Percentiles rank a stretch among this genome's conserved stretches.
These are phyloP conservation scores for Habrosyne pyritoides DNA, from an alignment of 2,888 invertebrate species.

Conservation along the genomic window DNA sequence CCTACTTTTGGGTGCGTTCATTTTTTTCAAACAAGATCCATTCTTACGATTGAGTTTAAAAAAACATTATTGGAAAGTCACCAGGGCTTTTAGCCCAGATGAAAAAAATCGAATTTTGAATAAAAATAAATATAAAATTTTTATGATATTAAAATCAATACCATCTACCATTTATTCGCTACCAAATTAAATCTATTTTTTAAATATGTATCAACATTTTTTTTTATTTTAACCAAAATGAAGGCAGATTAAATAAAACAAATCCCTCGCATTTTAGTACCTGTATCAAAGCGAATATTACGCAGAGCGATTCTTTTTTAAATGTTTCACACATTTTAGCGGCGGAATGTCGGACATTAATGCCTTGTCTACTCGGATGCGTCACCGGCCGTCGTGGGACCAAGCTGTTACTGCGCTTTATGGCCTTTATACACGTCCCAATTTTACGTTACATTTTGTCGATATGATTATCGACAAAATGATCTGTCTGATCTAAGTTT, in stretches of 20 bases:
- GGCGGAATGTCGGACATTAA: conserved; percentile 1
- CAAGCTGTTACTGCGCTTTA: neutral
- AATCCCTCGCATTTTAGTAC: neutral
- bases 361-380: conserved; percentile 5
- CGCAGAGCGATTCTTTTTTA: neutral
- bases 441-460: neutral
- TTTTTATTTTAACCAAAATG: neutral
- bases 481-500: too few relatives aligned
- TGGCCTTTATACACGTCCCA: neutral
- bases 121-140: too few relatives aligned
- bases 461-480: too few relatives aligned
- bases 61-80: too few relatives aligned
- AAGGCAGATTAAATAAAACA: neutral
- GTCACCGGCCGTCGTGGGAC: conserved; percentile 7
- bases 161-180: too few relatives aligned
- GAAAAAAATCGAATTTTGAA: too few relatives aligned
- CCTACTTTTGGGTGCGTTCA: neutral
- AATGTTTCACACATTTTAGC: neutral
- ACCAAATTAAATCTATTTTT: too few relatives aligned
- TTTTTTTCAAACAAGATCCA: too few relatives aligned
- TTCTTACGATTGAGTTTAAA: too few relatives aligned
- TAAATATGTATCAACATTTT: too few relatives aligned
- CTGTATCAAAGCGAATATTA: neutral
- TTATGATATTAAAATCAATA: too few relatives aligned
- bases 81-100: too few relatives aligned